A percentile compares a stretch with the other conserved stretches of the same genome.
Evolutionary conservation across 2,888 invertebrate species (phyloP).

Genomic region (Stenchaetothrips biformis): DNA sequence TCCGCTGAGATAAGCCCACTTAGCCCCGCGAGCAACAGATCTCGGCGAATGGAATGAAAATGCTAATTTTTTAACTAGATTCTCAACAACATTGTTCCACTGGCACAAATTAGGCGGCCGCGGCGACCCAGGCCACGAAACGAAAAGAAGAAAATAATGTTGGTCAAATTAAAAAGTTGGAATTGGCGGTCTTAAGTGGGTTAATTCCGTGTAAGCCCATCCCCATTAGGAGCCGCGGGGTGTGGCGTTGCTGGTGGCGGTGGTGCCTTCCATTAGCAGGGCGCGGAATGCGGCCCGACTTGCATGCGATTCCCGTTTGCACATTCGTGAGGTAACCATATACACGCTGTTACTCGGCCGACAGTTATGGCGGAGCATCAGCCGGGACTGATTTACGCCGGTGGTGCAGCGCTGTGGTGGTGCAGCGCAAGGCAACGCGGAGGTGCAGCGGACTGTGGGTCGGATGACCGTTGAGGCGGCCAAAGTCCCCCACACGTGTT

Average conservation of each 20-base stretch:
- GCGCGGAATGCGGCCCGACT: not conserved
- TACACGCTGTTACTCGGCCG: not conserved
- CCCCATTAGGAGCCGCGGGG: not conserved
- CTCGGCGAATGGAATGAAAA: not conserved
- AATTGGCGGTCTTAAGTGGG: not conserved
- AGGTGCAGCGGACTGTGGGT: too few species aligned
- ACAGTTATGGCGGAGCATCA: slow-evolving; percentile 9
- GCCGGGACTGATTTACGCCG: not conserved
- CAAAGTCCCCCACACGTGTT: too few species aligned
- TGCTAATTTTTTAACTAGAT: not conserved
- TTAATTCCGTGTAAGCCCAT: slow-evolving; percentile 21
- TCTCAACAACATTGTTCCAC: too few species aligned
- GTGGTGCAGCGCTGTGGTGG: too few species aligned
- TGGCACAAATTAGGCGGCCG: not conserved
- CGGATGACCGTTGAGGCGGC: too few species aligned
- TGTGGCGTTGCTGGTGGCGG: not conserved
- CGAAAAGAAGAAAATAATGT: not conserved
- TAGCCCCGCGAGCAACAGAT: too few species aligned
- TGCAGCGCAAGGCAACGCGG: too few species aligned
- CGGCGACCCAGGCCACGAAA: not conserved
- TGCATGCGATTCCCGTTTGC: not conserved
- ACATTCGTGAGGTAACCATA: not conserved
- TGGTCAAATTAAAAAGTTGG: slow-evolving; percentile 9
- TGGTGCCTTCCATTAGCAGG: not conserved
- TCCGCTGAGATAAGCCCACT: too few species aligned